Evolutionary conservation across 2,113 vertebrate species (phyloP).

Genomic region (Mustela lutreola): DNA sequence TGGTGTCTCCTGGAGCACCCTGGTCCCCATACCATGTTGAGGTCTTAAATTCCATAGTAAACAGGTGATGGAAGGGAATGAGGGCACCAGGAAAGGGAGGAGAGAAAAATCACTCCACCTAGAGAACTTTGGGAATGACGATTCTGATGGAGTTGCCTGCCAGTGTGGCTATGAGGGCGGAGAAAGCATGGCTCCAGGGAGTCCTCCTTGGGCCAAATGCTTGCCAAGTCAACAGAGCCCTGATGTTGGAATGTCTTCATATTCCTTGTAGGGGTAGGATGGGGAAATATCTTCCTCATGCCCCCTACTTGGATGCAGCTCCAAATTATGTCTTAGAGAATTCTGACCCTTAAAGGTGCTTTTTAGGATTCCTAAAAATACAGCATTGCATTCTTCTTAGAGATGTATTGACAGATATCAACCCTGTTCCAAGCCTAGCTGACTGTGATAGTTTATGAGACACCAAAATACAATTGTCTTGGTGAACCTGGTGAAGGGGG

Average conservation of each 20-base stretch:
- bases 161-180: neutral
- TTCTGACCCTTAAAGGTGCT: neutral
- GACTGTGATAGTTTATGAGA: neutral
- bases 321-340: neutral
- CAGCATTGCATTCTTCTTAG: neutral
- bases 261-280: neutral
- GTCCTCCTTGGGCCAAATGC: neutral
- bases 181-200: neutral
- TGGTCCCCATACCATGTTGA: neutral
- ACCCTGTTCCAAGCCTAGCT: neutral
- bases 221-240: neutral
- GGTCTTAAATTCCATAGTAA: neutral
- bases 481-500: neutral
- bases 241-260: neutral
- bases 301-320: neutral
- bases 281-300: neutral
- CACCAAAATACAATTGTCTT: neutral
- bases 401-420: neutral
- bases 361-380: neutral
- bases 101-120: too few relatives aligned
- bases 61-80: neutral
- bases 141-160: neutral
- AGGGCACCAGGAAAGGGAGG: neutral
- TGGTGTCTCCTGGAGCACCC: neutral
- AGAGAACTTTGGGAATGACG: neutral